phyloP scores from a whole-genome alignment of 2,797 vertebrate species.

The Orientallactaga sibirica region DNA sequence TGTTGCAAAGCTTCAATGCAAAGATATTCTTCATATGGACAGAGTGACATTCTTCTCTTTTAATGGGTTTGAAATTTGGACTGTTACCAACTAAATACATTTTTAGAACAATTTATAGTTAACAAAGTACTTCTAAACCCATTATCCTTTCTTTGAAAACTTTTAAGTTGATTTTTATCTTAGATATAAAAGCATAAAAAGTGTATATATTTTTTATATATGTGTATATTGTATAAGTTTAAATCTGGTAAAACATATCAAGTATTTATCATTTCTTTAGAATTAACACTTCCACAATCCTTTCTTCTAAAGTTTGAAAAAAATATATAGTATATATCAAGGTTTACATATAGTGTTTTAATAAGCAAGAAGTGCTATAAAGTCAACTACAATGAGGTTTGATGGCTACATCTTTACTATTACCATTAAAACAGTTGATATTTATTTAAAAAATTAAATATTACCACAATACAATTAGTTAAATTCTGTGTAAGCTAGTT shows the following conservation, averaged over 20 bases:
- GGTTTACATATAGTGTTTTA: conserved; percentile 22
- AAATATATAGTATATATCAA: background rate
- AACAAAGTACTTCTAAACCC: background rate
- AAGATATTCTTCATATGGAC: conserved; percentile 49
- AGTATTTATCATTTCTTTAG: background rate
- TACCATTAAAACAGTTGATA: background rate
- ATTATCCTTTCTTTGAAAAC: background rate
- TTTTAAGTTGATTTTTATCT: background rate
- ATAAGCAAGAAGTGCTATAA: background rate
- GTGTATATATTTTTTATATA: background rate
- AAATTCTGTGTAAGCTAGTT: conserved; percentile 1
- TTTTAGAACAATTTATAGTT: background rate
- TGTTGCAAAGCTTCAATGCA: conserved; percentile 62
- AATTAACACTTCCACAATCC: background rate
- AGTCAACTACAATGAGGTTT: background rate
- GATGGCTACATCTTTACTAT: background rate
- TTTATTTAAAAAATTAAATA: conserved; percentile 2
- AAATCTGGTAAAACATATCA: background rate
- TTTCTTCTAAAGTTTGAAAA: background rate
- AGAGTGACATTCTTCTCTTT: conserved; percentile 6
- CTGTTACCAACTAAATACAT: background rate
- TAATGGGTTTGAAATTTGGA: conserved; percentile 29
- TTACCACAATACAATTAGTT: background rate
- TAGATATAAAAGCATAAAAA: background rate
- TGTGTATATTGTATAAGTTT: background rate